Base-by-base conservation (phyloP, 2,888 invertebrate species). In the Tetranychus truncatus region DNA sequence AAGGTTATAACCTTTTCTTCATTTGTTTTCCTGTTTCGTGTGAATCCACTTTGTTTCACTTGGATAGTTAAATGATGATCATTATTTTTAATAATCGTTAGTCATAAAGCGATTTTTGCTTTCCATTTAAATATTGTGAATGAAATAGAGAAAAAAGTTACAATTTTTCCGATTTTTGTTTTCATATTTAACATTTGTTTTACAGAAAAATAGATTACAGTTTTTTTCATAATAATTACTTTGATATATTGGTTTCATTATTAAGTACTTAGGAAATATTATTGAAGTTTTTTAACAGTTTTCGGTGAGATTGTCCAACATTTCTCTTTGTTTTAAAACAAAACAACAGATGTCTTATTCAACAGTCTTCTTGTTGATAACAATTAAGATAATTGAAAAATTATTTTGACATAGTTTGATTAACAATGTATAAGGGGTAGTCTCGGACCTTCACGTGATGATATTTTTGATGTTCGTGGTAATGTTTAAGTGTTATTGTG, bases 201-300 rank as follows among this genome's bases (percentile, higher is more conserved):
- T 55, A 55, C 55, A 55, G 55, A 55, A 55, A 55, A 55, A 55
- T 55, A 55, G 55, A 55, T 55, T 55, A 55, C 55, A 55, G 55
- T 55, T 6, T 15, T 46, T 55, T 15, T 55, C 3, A 15, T 55
- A 55, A 55, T 55, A 55, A 55, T 55, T 15, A 55, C 9, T 55
- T 55, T 55, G 9, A 55, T 55, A 55, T 55, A 55, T 15, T 55
- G 9, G 15, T 55, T 15, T 9, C 15, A 15, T 55, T 15, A 55
- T 55, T 55, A 55, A 55, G 55, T 55, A 55, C 55, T 55, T 15
- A 55, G 55, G 55, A 55, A 15, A 55, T 55, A 15, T 55, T 55
- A 15, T 55, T 55, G 55, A 55, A 55, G 55, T 55, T 15, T 46
- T 46, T 55, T 15, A 55, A 15, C 15, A 15, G 55, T 55, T 55